phyloP scores from a whole-genome alignment of 2,113 vertebrate genomes.

The Myanophis thanlyinensis region DNA sequence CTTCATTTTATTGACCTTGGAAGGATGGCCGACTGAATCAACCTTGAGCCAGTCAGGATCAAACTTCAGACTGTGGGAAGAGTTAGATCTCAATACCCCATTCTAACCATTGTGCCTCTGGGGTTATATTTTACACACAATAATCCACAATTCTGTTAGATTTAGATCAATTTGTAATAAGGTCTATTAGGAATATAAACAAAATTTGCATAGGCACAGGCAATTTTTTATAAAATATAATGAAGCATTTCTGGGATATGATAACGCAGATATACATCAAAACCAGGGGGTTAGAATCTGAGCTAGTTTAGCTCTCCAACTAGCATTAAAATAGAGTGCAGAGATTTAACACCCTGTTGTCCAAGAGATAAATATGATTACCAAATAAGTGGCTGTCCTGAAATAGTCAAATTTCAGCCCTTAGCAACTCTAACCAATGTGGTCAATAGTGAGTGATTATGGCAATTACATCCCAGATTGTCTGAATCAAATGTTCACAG shows the following conservation, averaged over 20 bases:
- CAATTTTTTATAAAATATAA: conserved; percentile 27
- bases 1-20: no score
- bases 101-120: no score
- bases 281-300: not conserved
- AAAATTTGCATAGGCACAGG: conserved; percentile 36
- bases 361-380: not conserved
- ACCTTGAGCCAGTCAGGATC: no score
- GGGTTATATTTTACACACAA: not conserved
- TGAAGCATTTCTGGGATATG: conserved; percentile 15
- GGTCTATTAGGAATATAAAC: conserved; percentile 45
- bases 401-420: not conserved
- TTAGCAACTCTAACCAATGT: not conserved
- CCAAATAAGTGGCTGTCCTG: not conserved
- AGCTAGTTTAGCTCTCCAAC: not conserved
- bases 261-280: not conserved
- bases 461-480: not conserved
- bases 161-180: conserved; percentile 25
- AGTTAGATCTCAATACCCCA: no score
- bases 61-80: no score
- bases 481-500: not conserved
- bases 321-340: not conserved
- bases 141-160: conserved; percentile 39
- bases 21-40: no score
- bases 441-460: not conserved
- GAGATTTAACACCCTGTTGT: not conserved